These are phyloP conservation scores for Drosophila anomelani DNA, from an alignment of 2,888 invertebrate genomes.

Conservation along the genomic window DNA sequence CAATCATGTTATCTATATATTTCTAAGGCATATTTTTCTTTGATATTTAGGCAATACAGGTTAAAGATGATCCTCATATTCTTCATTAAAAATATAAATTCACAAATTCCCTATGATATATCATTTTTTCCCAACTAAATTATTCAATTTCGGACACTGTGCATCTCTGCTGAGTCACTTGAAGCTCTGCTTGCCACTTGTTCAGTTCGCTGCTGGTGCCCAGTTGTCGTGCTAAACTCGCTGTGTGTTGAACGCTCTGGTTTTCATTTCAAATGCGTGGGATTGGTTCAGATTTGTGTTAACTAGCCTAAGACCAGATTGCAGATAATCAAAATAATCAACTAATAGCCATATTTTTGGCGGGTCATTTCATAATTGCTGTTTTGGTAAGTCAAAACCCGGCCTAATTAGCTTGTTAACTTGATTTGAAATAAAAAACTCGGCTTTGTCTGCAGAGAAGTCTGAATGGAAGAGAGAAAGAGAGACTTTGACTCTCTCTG, in stretches of 20 bases:
- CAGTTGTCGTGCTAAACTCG: conserved; percentile 73
- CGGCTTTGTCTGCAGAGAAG: conserved; percentile 4
- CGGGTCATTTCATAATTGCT: conserved; percentile 27
- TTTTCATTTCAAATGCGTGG: conserved; percentile 57
- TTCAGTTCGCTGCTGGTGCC: conserved; percentile 33
- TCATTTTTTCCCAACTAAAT: not conserved
- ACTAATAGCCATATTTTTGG: conserved; percentile 13
- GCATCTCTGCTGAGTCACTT: conserved; percentile 48
- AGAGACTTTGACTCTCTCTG: not conserved
- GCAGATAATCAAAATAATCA: conserved; percentile 25
- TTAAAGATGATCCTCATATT: too few relatives aligned
- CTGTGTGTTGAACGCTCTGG: conserved; percentile 65
- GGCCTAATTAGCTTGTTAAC: conserved; percentile 34
- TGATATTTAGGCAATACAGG: fast-evolving
- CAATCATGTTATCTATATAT: too few relatives aligned
- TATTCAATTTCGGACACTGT: conserved; percentile 19
- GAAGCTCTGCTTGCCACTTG: conserved; percentile 43
- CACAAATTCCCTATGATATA: not conserved
- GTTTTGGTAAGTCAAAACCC: conserved; percentile 32
- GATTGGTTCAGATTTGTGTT: conserved; percentile 19
- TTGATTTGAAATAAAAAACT: not conserved
- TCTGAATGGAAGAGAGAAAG: conserved; percentile 21
- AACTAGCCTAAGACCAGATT: conserved; percentile 3
- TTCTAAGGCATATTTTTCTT: too few relatives aligned
- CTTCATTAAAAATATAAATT: not conserved